These are phyloP conservation scores for Eudyptes chrysolophus DNA, from an alignment of 2,113 vertebrate species.

Conservation along the genomic window DNA sequence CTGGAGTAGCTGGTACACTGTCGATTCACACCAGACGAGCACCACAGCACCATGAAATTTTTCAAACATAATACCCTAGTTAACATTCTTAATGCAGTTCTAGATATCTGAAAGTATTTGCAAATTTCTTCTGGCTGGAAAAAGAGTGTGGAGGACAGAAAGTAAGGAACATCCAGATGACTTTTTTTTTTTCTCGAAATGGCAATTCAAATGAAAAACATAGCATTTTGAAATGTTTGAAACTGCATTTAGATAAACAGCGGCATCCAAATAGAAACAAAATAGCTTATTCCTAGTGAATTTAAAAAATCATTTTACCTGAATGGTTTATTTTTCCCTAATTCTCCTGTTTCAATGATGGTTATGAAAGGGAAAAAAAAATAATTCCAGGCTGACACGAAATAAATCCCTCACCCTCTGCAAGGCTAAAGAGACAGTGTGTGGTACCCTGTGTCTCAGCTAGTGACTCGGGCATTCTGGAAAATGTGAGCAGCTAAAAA, in stretches of 20 bases:
- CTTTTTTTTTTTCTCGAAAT: not conserved
- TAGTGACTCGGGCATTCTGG: not conserved
- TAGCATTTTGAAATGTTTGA: not conserved
- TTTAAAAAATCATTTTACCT: not conserved
- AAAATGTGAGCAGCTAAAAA: not conserved
- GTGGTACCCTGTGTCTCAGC: not conserved
- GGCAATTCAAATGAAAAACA: not conserved
- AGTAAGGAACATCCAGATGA: not conserved
- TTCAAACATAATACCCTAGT: not conserved
- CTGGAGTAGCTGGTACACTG: not conserved
- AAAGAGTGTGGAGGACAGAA: not conserved
- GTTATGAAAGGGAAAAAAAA: not conserved
- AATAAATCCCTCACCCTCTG: not conserved
- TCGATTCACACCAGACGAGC: not conserved
- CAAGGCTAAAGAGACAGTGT: not conserved
- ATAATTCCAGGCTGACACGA: not conserved
- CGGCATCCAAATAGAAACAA: not conserved
- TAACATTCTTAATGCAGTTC: not conserved
- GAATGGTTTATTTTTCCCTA: not conserved
- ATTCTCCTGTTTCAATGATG: not conserved
- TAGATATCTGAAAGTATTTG: not conserved
- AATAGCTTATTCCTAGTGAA: not conserved
- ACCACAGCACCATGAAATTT: accelerated
- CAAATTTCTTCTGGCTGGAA: not conserved
- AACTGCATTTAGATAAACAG: not conserved